Base-by-base conservation (phyloP, 2,797 vertebrate species). In the Denticeps clupeoides region DNA sequence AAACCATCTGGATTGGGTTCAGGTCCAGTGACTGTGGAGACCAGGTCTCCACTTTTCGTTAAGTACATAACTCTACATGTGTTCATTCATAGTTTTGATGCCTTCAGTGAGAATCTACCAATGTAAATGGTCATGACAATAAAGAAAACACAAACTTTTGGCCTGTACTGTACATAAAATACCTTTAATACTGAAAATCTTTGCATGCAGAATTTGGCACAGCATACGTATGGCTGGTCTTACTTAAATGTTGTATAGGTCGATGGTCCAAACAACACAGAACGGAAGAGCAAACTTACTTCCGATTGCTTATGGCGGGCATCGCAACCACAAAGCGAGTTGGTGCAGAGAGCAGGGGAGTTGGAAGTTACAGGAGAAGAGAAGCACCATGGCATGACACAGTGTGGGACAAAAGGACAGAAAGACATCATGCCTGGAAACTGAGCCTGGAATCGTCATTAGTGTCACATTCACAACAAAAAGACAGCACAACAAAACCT, bases 281-380 rank as follows among this genome's bases (percentile, higher is more conserved):
- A 13, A 7, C 26, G 47, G 53, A 52, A 6, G 48, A 24, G 65
- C 58, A 51, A 29, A 87, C 84, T 87, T 87, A 87, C 84, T 87
- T 87, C 71, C 82, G 77, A 74, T 84, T 80, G 81, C 84, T 87
- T 73, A 75, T 69, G 60, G 68, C 70, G 60, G 60, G 67, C 74
- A 69, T 67, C 28, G 49, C 72, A 77, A 69, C 72, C 80, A 68
- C 73, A 77, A 72, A 45, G 40, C n/a, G 66, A 31, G 58, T 76
- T 79, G 56, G 64, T 73, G 63, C 57, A 77, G 65, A 73, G 53
- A 9, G 27, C 10, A 10, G 27, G 28, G 2, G 11, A 28, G 10
- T 2, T 4, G 53, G 49, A 58, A 18, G 51, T 69, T 64, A 81
- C 72, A 60, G 80, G 65, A 82, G 38, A 71, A 68, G 65, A 65